Evolutionary conservation across 37 sponge, comb jelly and placozoan genomes (phyloP), one percentile per base, ranked within the genome.

Genomic region (Aphrocallistes beatrix): DNA sequence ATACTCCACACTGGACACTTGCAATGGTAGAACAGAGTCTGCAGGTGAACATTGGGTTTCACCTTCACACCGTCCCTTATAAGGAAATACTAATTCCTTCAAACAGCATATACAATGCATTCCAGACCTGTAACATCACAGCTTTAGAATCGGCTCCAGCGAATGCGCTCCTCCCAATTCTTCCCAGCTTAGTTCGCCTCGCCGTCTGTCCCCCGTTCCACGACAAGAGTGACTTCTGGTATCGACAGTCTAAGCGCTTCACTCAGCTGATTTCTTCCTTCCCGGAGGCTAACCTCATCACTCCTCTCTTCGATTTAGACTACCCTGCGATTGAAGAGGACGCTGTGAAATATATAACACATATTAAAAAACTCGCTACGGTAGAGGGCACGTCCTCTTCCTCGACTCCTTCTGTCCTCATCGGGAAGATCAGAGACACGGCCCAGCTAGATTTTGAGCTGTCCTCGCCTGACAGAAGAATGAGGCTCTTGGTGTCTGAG

Each of bases 211-310:
- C 75, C 28, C 75, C 75, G 25, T 30, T 60, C 25, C n/a, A n/a
- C n/a, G 75, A 60, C 21, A 60, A 60, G 75, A 60, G 75, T 13
- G 75, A 60, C n/a, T 60, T 60, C 75, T 60, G 75, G 75, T 60
- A 60, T 30, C 25, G 75, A 60, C 75, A 60, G 34, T 60, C 75
- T 13, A 60, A 60, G 34, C 75, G 75, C 75, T 60, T 60, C 75
- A 60, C 21, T 13, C 75, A 3, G 34, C 75, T 60, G 3, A 60
- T 60, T 28, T 19, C 17, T 6, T 32, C 75, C 3, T 30, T 25
- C 75, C 34, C 75, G 28, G 75, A 19, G 34, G 75, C 75, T 13
- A 60, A 60, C 34, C 34, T 60, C 8, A 60, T 60, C 10, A 19
- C 75, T 13, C 3, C 75, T 13, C 75, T 60, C 8, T 60, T 13